A percentile compares a stretch with the other conserved stretches of the same genome.
These are phyloP conservation scores for Oncorhynchus masou DNA, from an alignment of 2,113 vertebrate genomes.

Conservation along the genomic window DNA sequence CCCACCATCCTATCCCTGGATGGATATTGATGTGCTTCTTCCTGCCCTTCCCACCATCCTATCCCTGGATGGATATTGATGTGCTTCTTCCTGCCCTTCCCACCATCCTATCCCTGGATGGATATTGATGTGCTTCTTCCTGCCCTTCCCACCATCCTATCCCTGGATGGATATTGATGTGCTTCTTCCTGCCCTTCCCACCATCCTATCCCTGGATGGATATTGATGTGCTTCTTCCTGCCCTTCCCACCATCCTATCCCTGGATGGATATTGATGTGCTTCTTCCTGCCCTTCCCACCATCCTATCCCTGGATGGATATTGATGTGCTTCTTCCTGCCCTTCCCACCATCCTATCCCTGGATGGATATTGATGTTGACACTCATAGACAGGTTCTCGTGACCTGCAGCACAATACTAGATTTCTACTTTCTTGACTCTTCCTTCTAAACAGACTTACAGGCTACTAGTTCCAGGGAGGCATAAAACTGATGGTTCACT, in stretches of 20 bases:
- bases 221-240: no score
- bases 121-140: no score
- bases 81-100: neutral
- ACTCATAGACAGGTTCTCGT: neutral
- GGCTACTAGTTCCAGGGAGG: neutral
- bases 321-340: neutral
- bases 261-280: no score
- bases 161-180: no score
- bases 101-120: neutral
- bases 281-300: neutral
- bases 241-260: no score
- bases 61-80: no score
- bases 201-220: neutral
- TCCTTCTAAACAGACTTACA: neutral
- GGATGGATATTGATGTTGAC: neutral
- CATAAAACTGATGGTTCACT: neutral
- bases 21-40: neutral
- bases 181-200: neutral
- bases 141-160: no score
- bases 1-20: neutral
- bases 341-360: neutral
- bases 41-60: no score
- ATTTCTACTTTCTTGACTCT: neutral
- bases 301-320: neutral
- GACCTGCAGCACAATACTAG: neutral